Percentiles rank a stretch among this genome's conserved stretches.
phyloP scores from a whole-genome alignment of 2,888 invertebrate genomes.

The Herminia tarsipennalis region DNA sequence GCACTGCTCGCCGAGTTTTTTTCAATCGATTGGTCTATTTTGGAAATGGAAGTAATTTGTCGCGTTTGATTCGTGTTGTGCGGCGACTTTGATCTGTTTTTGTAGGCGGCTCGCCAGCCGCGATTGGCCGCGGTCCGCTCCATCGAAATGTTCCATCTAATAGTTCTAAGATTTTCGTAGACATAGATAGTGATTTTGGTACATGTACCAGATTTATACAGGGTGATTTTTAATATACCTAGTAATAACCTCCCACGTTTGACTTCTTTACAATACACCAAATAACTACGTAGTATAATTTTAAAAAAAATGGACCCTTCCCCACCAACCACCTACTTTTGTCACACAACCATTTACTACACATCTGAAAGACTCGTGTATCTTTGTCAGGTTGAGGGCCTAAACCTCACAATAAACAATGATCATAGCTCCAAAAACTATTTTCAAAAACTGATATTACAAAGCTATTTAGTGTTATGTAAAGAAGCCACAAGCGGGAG shows the following conservation, averaged over 20 bases:
- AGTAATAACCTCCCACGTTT: no score
- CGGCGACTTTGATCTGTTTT: slow-evolving; percentile 80
- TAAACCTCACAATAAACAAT: no score
- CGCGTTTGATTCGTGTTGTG: slow-evolving; percentile 71
- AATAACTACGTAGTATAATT: no score
- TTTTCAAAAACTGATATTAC: not conserved
- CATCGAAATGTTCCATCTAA: slow-evolving; percentile 36
- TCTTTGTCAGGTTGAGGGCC: no score
- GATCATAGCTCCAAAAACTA: not conserved
- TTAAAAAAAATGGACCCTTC: no score
- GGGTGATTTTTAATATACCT: no score
- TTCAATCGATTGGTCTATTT: slow-evolving; percentile 72
- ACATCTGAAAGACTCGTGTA: no score
- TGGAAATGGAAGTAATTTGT: slow-evolving; percentile 79
- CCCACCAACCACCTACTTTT: no score
- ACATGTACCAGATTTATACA: not conserved
- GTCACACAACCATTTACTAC: no score
- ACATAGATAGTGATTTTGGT: not conserved
- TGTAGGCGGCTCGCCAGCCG: slow-evolving; percentile 63
- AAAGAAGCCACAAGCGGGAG: no score
- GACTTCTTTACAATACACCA: no score
- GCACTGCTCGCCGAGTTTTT: slow-evolving; percentile 52
- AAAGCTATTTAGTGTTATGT: not conserved
- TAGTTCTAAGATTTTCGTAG: slow-evolving; percentile 21
- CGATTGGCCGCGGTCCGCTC: slow-evolving; percentile 65